Percentiles rank a stretch among this genome's conserved stretches.
Evolutionary conservation across 53 echinoderm and acorn worm genomes (phyloP).

Genomic region (Holothuria scabra): DNA sequence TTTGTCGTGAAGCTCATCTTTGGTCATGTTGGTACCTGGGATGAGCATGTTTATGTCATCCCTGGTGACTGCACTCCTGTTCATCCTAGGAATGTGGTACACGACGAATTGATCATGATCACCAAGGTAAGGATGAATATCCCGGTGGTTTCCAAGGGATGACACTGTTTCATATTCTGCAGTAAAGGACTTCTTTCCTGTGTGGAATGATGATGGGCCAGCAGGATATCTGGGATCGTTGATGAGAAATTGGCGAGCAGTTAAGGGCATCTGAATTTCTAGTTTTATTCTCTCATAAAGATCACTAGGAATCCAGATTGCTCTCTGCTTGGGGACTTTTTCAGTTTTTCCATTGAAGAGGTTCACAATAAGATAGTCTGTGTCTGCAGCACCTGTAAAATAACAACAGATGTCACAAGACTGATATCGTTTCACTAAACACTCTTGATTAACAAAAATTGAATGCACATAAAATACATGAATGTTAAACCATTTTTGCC

Average conservation of each 20-base stretch:
- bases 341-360: slow-evolving; percentile 93
- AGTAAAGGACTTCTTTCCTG: background rate
- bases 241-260: slow-evolving; percentile 75
- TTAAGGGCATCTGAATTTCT: slow-evolving; percentile 92
- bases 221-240: slow-evolving; percentile 66
- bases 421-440: no score
- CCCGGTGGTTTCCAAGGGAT: background rate
- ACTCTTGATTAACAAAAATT: no score
- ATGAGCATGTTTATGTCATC: slow-evolving; percentile 78
- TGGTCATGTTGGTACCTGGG: slow-evolving; percentile 94
- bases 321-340: slow-evolving; percentile 72
- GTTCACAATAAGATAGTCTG: slow-evolving; percentile 76
- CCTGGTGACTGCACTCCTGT: slow-evolving; percentile 70
- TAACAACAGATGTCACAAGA: no score
- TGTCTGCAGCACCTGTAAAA: slow-evolving; percentile 85
- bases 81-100: slow-evolving; percentile 34
- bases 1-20: slow-evolving; percentile 85
- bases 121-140: background rate
- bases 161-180: slow-evolving; percentile 12
- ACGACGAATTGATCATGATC: background rate
- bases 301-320: slow-evolving; percentile 76
- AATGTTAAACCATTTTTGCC: no score
- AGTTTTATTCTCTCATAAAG: slow-evolving; percentile 83
- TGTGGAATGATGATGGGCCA: background rate
- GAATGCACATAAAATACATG: no score